phyloP scores from a whole-genome alignment of 2,113 vertebrate species.

The Dasyurus viverrinus region DNA sequence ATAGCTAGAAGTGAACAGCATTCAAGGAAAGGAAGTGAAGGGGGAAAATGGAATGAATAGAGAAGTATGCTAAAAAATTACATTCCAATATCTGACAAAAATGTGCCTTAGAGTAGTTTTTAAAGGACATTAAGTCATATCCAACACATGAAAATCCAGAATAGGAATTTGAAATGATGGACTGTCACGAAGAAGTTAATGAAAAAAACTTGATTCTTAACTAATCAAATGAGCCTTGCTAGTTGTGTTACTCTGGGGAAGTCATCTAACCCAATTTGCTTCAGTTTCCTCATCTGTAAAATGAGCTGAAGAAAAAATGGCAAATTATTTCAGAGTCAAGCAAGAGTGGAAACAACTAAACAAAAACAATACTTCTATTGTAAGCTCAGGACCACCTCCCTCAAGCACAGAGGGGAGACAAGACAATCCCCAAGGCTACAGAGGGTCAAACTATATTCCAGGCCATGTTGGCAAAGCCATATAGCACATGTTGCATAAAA shows the following conservation, averaged over 20 bases:
- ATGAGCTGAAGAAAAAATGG: neutral
- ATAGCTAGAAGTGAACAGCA: fast-evolving
- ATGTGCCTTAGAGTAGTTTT: fast-evolving
- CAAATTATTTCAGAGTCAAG: neutral
- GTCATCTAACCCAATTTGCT: neutral
- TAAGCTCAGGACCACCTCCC: neutral
- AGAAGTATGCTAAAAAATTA: neutral
- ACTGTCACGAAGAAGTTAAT: neutral
- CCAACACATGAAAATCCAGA: neutral
- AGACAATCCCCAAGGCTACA: neutral
- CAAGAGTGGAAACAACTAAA: neutral
- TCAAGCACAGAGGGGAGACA: neutral
- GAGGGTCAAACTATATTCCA: neutral
- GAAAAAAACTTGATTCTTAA: neutral
- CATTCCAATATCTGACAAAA: fast-evolving
- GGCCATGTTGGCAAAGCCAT: neutral
- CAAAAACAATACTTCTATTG: neutral
- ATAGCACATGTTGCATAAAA: neutral
- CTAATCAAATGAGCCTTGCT: neutral
- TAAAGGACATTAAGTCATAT: neutral
- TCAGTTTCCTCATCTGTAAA: neutral
- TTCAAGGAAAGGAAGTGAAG: neutral
- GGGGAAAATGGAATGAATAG: neutral
- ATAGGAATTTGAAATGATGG: fast-evolving
- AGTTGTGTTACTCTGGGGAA: neutral